phyloP scores from a whole-genome alignment of 2,888 invertebrate genomes.

The Palloptera scutellata region DNA sequence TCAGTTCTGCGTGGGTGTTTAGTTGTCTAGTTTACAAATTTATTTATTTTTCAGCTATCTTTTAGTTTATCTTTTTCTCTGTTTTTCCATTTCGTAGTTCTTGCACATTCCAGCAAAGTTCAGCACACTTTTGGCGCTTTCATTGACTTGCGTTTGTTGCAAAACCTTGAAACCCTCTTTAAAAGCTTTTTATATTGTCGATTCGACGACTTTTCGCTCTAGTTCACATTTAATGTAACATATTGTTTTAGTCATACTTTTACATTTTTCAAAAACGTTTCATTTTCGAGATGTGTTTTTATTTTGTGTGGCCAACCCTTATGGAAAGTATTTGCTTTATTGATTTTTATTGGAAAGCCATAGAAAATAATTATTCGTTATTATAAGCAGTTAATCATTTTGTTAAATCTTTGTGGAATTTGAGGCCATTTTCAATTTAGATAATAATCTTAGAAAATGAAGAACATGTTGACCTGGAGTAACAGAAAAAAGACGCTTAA shows the following conservation, averaged over 20 bases:
- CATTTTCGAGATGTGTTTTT: constrained; percentile 17
- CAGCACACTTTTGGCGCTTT: background rate
- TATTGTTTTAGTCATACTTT: constrained; percentile 11
- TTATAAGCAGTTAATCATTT: too few species aligned
- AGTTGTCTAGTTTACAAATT: background rate
- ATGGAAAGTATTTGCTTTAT: constrained; percentile 19
- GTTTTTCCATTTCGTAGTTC: constrained; percentile 20
- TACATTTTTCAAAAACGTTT: background rate
- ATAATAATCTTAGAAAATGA: too few species aligned
- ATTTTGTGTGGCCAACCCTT: constrained; percentile 21
- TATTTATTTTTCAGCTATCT: constrained; percentile 7
- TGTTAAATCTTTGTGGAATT: too few species aligned
- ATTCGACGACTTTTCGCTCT: constrained; percentile 16
- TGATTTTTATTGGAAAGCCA: too few species aligned
- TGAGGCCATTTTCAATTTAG: too few species aligned
- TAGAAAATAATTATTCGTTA: too few species aligned
- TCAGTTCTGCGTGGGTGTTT: background rate
- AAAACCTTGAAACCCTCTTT: constrained; percentile 45
- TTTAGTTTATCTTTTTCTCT: constrained; percentile 3
- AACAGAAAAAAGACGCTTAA: too few species aligned
- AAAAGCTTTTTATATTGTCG: constrained; percentile 9
- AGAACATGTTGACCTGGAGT: too few species aligned
- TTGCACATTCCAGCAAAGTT: constrained; percentile 13
- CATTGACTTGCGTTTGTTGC: background rate
- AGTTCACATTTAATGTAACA: background rate